Evolutionary conservation across 2,888 invertebrate species (phyloP).

Genomic region (Pemphredon lugubris): DNA sequence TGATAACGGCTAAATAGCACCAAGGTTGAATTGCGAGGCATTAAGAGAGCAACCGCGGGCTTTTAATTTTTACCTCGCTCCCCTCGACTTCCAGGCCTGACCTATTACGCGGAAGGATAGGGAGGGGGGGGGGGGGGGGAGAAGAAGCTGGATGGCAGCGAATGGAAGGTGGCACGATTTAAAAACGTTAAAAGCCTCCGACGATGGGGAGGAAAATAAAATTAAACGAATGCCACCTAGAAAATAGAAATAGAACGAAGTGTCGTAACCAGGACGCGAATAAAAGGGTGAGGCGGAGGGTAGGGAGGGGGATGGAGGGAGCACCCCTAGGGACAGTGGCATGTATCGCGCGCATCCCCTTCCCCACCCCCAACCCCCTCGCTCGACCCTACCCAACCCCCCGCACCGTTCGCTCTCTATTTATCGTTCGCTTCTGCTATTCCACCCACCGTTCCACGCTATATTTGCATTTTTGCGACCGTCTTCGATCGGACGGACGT

Average conservation of each 20-base stretch:
- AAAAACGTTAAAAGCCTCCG: constrained; percentile 45
- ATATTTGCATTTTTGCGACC: constrained; percentile 29
- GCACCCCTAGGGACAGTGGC: constrained; percentile 28
- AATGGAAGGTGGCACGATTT: constrained; percentile 16
- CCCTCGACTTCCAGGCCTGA: constrained; percentile 14
- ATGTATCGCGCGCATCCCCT: not conserved
- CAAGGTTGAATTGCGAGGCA: constrained; percentile 15
- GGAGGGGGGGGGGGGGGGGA: not conserved
- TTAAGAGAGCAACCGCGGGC: constrained; percentile 19
- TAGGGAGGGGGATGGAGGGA: too few species aligned
- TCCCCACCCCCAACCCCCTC: not conserved
- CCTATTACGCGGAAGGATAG: constrained; percentile 17
- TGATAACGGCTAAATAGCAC: not conserved
- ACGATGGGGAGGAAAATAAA: constrained; percentile 41
- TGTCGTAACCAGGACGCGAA: constrained; percentile 46
- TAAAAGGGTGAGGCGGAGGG: constrained; percentile 37
- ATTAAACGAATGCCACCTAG: constrained; percentile 43
- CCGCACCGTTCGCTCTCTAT: constrained; percentile 8
- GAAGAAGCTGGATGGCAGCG: not conserved
- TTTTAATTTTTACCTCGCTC: constrained; percentile 31
- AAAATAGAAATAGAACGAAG: constrained; percentile 55
- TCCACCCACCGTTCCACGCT: not conserved
- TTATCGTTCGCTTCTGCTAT: constrained; percentile 18
- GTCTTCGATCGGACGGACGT: constrained; percentile 25
- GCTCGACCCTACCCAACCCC: not conserved